phyloP scores from a whole-genome alignment of 2,888 invertebrate genomes.

The Mantis religiosa region DNA sequence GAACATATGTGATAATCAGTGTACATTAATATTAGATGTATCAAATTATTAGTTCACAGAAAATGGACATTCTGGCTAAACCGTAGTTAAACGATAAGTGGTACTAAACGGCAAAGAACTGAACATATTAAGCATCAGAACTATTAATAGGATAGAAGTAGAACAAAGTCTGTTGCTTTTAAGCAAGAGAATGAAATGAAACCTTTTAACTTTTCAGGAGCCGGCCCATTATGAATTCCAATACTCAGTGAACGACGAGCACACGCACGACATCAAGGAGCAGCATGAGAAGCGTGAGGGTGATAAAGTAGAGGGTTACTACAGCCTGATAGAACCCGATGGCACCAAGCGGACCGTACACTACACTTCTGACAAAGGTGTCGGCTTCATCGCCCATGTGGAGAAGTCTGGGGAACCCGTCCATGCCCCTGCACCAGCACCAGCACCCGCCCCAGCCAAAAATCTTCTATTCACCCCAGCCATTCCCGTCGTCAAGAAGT shows the following conservation, averaged over 20 bases:
- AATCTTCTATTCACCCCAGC: background rate
- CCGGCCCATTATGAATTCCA: constrained; percentile 55
- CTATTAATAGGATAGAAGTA: background rate
- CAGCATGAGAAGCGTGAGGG: constrained; percentile 67
- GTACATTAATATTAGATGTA: too few species aligned
- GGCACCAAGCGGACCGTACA: constrained; percentile 61
- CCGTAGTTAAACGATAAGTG: too few species aligned
- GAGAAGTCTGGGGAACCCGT: constrained; percentile 45
- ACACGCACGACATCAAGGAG: constrained; percentile 68
- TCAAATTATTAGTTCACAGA: too few species aligned
- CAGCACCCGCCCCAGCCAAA: background rate
- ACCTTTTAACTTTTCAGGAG: background rate
- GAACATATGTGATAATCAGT: too few species aligned
- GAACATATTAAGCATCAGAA: background rate
- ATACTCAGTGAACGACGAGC: constrained; percentile 65
- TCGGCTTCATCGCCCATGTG: constrained; percentile 53
- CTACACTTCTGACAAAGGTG: constrained; percentile 51
- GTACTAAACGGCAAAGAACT: background rate
- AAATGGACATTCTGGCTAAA: too few species aligned
- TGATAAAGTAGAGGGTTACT: constrained; percentile 67
- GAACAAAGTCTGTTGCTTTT: background rate
- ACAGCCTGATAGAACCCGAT: constrained; percentile 61
- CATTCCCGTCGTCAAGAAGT: background rate
- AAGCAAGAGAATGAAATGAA: background rate
- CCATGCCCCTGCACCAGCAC: background rate